phyloP scores from a whole-genome alignment of 2,888 invertebrate genomes.

The Mechanitis mazaeus region DNA sequence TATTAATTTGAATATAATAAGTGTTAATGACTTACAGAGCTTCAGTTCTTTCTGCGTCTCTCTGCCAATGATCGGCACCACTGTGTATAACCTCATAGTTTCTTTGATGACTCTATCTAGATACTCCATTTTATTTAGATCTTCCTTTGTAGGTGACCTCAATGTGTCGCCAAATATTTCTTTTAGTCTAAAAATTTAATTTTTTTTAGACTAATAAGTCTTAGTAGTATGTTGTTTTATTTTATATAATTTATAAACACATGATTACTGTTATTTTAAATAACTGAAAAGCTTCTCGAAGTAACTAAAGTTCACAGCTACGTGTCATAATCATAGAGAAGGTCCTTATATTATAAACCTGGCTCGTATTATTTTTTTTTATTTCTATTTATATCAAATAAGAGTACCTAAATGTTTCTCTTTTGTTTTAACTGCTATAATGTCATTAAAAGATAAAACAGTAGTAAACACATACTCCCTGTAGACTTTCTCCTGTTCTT shows the following conservation, averaged over 20 bases:
- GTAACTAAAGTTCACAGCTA: too few relatives aligned
- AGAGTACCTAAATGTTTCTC: too few relatives aligned
- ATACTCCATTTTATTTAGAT: constrained; percentile 72
- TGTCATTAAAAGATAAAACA: background rate
- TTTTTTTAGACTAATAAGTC: background rate
- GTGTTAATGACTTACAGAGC: constrained; percentile 54
- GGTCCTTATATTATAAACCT: too few relatives aligned
- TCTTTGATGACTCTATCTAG: constrained; percentile 77
- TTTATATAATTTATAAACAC: too few relatives aligned
- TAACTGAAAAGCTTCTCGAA: too few relatives aligned
- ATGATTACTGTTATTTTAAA: too few relatives aligned
- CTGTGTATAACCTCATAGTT: constrained; percentile 74
- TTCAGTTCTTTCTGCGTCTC: constrained; percentile 62
- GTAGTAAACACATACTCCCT: constrained; percentile 41
- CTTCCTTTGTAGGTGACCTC: constrained; percentile 60
- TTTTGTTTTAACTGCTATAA: too few relatives aligned
- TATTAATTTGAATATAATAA: too few relatives aligned
- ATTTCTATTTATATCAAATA: too few relatives aligned
- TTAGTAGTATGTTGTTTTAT: too few relatives aligned
- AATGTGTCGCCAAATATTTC: constrained; percentile 63
- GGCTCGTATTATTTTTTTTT: too few relatives aligned
- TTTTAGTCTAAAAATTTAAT: constrained; percentile 51
- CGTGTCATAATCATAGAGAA: too few relatives aligned
- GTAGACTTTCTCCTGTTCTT: constrained; percentile 44
- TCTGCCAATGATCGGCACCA: constrained; percentile 71